A percentile compares a stretch with the other conserved stretches of the same genome.
Evolutionary conservation across 2,797 vertebrate genomes (phyloP).

Genomic region (Bothrops alternatus): DNA sequence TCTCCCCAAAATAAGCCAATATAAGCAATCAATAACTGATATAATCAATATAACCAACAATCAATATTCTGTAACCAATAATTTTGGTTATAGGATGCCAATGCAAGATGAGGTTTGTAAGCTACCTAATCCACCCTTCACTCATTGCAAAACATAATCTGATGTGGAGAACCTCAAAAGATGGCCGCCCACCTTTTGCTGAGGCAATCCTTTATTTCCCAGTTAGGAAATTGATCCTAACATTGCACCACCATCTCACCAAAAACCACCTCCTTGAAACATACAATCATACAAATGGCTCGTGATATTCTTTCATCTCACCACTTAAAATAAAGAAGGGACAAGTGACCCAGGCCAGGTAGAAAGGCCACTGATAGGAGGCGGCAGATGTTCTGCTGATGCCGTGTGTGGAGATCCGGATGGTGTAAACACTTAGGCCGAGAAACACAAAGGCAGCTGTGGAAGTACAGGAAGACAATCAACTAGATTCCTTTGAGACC

Average conservation of each 20-base stretch:
- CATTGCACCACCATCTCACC: neutral
- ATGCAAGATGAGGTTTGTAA: neutral
- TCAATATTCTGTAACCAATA: no score
- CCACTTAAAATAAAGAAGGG: slow-evolving; percentile 23
- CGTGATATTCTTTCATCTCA: neutral
- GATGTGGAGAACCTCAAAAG: neutral
- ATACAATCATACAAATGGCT: neutral
- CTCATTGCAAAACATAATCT: neutral
- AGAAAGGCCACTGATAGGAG: slow-evolving; percentile 6
- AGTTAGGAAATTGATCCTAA: neutral
- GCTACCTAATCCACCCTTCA: neutral
- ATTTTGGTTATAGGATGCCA: neutral
- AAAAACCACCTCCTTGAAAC: neutral
- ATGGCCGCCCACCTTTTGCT: neutral
- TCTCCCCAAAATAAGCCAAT: neutral
- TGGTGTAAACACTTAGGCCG: slow-evolving; percentile 19
- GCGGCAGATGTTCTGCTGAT: neutral
- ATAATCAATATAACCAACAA: no score
- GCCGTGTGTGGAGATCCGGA: neutral
- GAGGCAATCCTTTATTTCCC: neutral
- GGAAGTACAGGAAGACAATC: neutral
- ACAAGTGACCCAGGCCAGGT: neutral
- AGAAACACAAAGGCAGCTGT: slow-evolving; percentile 22
- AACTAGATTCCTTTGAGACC: neutral
- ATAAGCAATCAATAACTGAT: neutral